A percentile compares a stretch with the other conserved stretches of the same genome.
phyloP scores from a whole-genome alignment of 2,888 invertebrate genomes.

The Erebia palarica region DNA sequence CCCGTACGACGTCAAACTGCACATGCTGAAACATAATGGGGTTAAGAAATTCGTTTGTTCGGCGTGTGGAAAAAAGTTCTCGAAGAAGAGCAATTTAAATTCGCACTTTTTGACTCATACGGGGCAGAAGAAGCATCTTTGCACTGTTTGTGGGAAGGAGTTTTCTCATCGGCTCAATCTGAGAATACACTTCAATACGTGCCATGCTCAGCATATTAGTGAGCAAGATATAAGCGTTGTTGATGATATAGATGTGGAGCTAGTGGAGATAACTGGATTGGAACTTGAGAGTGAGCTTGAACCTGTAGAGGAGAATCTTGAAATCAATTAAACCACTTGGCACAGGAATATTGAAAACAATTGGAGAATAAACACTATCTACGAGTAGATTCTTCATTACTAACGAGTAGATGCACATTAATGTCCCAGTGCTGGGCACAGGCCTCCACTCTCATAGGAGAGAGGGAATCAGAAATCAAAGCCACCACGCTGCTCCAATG shows the following conservation, averaged over 20 bases:
- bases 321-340: background rate
- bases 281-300: slow-evolving; percentile 52
- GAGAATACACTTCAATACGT: slow-evolving; percentile 58
- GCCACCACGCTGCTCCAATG: too few relatives aligned
- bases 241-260: slow-evolving; percentile 51
- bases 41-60: slow-evolving; percentile 82
- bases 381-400: too few relatives aligned
- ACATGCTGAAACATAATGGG: slow-evolving; percentile 80
- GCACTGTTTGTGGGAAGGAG: slow-evolving; percentile 78
- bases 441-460: too few relatives aligned
- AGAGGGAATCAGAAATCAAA: too few relatives aligned
- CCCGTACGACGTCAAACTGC: slow-evolving; percentile 71
- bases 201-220: slow-evolving; percentile 50
- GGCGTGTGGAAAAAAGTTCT: slow-evolving; percentile 83
- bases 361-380: background rate
- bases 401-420: too few relatives aligned
- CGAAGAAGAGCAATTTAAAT: slow-evolving; percentile 83
- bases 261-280: slow-evolving; percentile 52
- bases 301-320: slow-evolving; percentile 48
- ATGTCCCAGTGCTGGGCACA: too few relatives aligned
- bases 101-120: slow-evolving; percentile 83
- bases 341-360: background rate
- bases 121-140: slow-evolving; percentile 74
- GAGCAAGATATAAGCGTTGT: slow-evolving; percentile 39
- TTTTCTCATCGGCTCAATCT: slow-evolving; percentile 73